A percentile compares a stretch with the other conserved stretches of the same genome.
Conservation (phyloP, 2,113 vertebrate species). For the Zosterops pallidus region DNA sequence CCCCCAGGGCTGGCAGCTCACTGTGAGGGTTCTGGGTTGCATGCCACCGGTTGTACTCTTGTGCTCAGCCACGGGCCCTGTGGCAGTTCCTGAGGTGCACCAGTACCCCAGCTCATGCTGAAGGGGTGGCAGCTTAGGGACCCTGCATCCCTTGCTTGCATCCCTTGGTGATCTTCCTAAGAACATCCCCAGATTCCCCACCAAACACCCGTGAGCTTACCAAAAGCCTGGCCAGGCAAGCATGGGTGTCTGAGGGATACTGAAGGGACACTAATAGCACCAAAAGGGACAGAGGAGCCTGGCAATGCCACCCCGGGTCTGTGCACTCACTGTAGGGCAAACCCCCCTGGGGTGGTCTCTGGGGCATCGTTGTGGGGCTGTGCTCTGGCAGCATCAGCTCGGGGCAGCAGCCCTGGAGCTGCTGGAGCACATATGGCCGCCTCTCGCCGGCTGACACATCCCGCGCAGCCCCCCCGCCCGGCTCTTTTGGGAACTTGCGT, state of each 20-base stretch:
- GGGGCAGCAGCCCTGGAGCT: not conserved
- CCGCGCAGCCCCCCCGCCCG: not conserved
- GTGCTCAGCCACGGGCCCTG: accelerated
- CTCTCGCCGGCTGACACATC: not conserved
- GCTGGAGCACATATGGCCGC: constrained; percentile 1
- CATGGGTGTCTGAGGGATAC: too few species aligned
- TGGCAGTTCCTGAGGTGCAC: not conserved
- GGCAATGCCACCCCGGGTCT: accelerated
- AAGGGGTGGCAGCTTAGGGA: not conserved
- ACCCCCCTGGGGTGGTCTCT: not conserved
- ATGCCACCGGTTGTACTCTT: accelerated
- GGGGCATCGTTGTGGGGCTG: not conserved
- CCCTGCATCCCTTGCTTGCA: not conserved
- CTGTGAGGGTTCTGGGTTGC: not conserved
- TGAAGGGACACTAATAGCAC: not conserved
- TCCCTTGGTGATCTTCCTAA: not conserved
- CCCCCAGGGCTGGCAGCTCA: accelerated
- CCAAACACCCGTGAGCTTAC: accelerated
- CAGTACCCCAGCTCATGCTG: not conserved
- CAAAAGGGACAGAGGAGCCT: not conserved
- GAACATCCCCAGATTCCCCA: not conserved
- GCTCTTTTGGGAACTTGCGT: constrained; percentile 38
- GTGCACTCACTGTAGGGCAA: not conserved
- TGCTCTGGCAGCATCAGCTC: too few species aligned
- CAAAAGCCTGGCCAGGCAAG: not conserved